Evolutionary conservation across 2,113 vertebrate genomes (phyloP).

Genomic region (Phylloscopus trochiloides): DNA sequence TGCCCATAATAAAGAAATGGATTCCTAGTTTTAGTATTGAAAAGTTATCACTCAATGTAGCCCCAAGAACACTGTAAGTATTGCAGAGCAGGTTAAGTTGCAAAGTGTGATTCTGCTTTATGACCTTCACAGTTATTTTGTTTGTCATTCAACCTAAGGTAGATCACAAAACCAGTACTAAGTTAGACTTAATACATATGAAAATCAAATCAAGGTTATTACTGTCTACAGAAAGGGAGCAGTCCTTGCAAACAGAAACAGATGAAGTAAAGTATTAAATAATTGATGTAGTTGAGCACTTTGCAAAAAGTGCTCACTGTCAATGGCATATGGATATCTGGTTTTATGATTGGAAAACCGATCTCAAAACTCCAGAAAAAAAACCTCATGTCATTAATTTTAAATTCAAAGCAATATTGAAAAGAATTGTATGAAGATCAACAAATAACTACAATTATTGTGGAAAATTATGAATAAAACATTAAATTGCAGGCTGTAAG

Average conservation of each 20-base stretch:
- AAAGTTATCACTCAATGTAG: not conserved
- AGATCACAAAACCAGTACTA: not conserved
- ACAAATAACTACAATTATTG: constrained; percentile 67
- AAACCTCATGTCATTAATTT: not conserved
- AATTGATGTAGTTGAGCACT: constrained; percentile 63
- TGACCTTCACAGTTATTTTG: not conserved
- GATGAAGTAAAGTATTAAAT: constrained; percentile 59
- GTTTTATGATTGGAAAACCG: constrained; percentile 45
- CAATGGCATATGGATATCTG: constrained; percentile 17
- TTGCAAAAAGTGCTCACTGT: constrained; percentile 30
- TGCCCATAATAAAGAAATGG: not conserved
- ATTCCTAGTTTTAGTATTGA: not conserved
- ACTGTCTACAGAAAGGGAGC: not conserved
- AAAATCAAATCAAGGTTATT: constrained; percentile 58
- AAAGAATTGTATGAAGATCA: constrained; percentile 57
- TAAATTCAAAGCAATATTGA: constrained; percentile 49
- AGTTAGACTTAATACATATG: constrained; percentile 1
- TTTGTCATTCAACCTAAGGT: not conserved
- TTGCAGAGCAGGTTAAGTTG: not conserved
- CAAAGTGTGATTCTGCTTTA: not conserved
- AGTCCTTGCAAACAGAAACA: constrained; percentile 46
- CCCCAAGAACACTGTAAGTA: not conserved
- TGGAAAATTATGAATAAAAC: constrained; percentile 65
- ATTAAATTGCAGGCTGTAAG: constrained; percentile 24
- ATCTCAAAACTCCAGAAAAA: constrained; percentile 26